A percentile compares a stretch with the other conserved stretches of the same genome.
phyloP scores from a whole-genome alignment of 2,113 vertebrate genomes.

The Andinoacara biseriatus region DNA sequence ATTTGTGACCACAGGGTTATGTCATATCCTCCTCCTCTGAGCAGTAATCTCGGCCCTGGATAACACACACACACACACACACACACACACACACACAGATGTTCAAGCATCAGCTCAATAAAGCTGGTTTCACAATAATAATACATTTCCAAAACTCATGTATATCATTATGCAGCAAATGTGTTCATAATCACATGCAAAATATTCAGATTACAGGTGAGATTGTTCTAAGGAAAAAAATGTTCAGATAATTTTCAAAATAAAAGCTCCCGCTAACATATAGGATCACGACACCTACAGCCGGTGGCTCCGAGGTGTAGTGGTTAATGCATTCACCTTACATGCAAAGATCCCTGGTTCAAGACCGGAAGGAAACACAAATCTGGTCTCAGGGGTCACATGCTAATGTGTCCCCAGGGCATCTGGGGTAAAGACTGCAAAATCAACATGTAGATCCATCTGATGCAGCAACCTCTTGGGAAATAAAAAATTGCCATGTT shows the following conservation, averaged over 20 bases:
- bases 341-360: too few relatives aligned
- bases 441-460: too few relatives aligned
- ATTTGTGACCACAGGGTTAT: slow-evolving; percentile 77
- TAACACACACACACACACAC: neutral
- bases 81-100: neutral
- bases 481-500: too few relatives aligned
- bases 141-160: neutral
- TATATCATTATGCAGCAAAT: neutral
- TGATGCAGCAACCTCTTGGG: too few relatives aligned
- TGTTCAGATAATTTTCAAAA: too few relatives aligned
- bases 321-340: too few relatives aligned
- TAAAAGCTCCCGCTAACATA: neutral
- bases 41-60: slow-evolving; percentile 95
- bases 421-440: too few relatives aligned
- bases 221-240: too few relatives aligned
- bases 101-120: neutral
- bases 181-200: neutral
- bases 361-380: too few relatives aligned
- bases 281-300: neutral
- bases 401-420: neutral
- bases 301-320: neutral
- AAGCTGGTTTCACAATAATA: neutral
- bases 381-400: neutral
- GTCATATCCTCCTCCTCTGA: slow-evolving; percentile 94
- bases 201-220: too few relatives aligned